Evolutionary conservation across 2,113 vertebrate genomes (phyloP), one percentile per base, ranked within the genome.

Genomic region (Tinamus guttatus): DNA sequence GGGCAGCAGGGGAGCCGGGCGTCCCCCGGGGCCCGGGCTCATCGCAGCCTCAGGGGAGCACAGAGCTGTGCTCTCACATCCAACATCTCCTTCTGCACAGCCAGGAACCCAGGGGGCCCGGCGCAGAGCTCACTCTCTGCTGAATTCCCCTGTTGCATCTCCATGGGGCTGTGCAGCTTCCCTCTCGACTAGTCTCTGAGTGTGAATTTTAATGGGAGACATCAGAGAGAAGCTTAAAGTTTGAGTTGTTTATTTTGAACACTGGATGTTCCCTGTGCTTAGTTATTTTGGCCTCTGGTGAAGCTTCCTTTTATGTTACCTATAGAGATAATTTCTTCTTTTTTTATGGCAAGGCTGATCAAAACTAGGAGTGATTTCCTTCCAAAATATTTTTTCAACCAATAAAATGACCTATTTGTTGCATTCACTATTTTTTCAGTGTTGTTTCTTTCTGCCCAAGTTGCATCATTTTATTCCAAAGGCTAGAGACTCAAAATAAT

Each of bases 161-260:
- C 62, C 24, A 49, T 56, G 51, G 20, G 41, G 34, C 78, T 22
- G 25, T 32, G 62, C 70, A 18, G 18, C 38, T 94, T 86, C 80
- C 47, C 90, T 52, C 62, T 38, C 3, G 0, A 94, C 86, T 6
- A 27, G 62, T 16, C 62, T 79, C 30, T 43, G 78, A 58, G 74
- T 64, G 34, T 32, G 77, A 94, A 94, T 93, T 92, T 94, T 79
- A 94, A 93, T 87, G 54, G 52, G n/a, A 84, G n/a, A 92, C 77
- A 96, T 89, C 90, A 95, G 88, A 94, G 68, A 70, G 79, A 76
- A 92, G 69, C 82, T 60, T 95, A 78, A 84, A 79, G 69, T 40
- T 93, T 0, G 1, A 19, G 19, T n/a, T 85, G 75, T 85, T 91
- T 95, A 59, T 92, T 88, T 91, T 93, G 80, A 95, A 94, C 60